These are phyloP conservation scores for Cryptocheilus praepositus DNA, from an alignment of 2,888 invertebrate species.

Conservation along the genomic window DNA sequence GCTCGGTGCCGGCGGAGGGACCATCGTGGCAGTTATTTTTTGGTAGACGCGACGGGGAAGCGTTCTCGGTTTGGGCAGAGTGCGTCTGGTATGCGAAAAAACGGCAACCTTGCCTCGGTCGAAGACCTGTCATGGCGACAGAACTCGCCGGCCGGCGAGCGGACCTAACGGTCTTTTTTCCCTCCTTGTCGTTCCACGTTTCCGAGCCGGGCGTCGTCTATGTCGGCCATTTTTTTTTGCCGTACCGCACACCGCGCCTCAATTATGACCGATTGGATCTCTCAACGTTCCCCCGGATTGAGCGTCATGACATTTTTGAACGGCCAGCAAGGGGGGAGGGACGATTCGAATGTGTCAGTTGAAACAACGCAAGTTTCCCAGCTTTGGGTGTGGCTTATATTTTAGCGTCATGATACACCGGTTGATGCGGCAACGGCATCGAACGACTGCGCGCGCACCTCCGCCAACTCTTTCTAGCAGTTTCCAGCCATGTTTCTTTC, in stretches of 20 bases:
- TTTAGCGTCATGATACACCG: slow-evolving; percentile 51
- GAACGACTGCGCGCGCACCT: slow-evolving; percentile 72
- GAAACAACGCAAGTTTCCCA: neutral
- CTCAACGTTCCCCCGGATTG: neutral
- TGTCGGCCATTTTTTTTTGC: slow-evolving; percentile 13
- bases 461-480: slow-evolving; percentile 19
- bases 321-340: neutral
- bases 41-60: neutral
- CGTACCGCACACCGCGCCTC: neutral
- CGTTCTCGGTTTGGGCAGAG: slow-evolving; percentile 13
- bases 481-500: slow-evolving; percentile 9
- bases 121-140: slow-evolving; percentile 64
- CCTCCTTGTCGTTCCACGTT: slow-evolving; percentile 34
- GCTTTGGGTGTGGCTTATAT: slow-evolving; percentile 67
- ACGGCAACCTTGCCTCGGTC: slow-evolving; percentile 43
- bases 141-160: slow-evolving; percentile 51
- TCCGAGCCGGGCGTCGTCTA: slow-evolving; percentile 17
- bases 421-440: slow-evolving; percentile 69
- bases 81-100: slow-evolving; percentile 39
- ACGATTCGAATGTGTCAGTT: slow-evolving; percentile 3
- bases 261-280: neutral
- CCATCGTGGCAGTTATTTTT: too few species aligned
- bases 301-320: neutral
- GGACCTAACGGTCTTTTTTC: slow-evolving; percentile 53
- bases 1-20: too few species aligned